phyloP scores from a whole-genome alignment of 2,888 invertebrate species.

The Stenotaenia linearis region DNA sequence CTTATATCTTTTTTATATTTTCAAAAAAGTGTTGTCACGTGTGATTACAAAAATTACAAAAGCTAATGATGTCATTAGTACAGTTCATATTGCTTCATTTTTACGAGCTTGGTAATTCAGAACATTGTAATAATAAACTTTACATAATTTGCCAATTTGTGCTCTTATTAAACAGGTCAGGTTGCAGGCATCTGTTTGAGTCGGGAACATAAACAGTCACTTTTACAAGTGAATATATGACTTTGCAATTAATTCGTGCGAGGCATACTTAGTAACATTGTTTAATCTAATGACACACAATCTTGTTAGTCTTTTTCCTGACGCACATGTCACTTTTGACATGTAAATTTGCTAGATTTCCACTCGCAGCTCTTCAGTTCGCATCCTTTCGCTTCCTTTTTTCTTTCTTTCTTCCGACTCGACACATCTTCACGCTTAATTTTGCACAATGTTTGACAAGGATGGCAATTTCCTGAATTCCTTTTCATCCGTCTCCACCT shows the following conservation, averaged over 20 bases:
- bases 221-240: slow-evolving; percentile 3
- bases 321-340: background rate
- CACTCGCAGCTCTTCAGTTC: background rate
- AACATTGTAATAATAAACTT: slow-evolving; percentile 4
- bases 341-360: background rate
- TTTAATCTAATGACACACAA: slow-evolving; percentile 1
- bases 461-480: slow-evolving; percentile 19
- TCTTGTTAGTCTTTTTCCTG: background rate
- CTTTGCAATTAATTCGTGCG: background rate
- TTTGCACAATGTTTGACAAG: slow-evolving; percentile 23
- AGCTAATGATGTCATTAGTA: background rate
- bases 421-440: background rate
- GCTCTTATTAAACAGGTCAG: slow-evolving; percentile 24
- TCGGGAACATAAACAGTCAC: slow-evolving; percentile 6
- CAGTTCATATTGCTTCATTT: slow-evolving; percentile 5
- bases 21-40: background rate
- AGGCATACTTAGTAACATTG: background rate
- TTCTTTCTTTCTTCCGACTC: background rate
- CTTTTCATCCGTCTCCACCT: background rate
- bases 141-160: slow-evolving; percentile 24
- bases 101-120: slow-evolving; percentile 10
- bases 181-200: slow-evolving; percentile 3
- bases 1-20: no score
- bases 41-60: background rate
- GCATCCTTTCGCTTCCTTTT: no score